These are phyloP conservation scores for Leptinotarsa defecta DNA, from an alignment of 1,140 invertebrate species.

Conservation along the genomic window DNA sequence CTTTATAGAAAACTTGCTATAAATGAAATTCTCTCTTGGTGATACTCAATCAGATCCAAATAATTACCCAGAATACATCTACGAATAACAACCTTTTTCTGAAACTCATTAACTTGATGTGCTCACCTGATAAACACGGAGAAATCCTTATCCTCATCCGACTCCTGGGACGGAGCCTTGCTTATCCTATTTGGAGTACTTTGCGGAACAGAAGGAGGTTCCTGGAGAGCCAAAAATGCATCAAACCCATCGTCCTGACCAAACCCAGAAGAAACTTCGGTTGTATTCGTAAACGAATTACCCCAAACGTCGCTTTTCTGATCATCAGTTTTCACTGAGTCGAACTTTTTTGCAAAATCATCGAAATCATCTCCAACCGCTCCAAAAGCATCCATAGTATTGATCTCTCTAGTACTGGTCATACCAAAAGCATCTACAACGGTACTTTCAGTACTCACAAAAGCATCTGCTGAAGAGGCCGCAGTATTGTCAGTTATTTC, in stretches of 20 bases:
- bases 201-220: conserved; percentile 67
- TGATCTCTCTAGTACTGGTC: background rate
- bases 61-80: too few species aligned
- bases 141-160: conserved; percentile 76
- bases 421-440: conserved; percentile 2
- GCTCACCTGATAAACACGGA: conserved; percentile 77
- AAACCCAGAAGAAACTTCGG: conserved; percentile 41
- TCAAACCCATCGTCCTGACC: conserved; percentile 74
- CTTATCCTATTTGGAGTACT: conserved; percentile 62
- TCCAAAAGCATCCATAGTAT: conserved; percentile 6
- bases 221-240: conserved; percentile 79
- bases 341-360: conserved; percentile 86
- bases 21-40: too few species aligned
- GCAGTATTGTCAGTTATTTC: too few species aligned
- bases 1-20: too few species aligned
- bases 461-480: too few species aligned
- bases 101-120: background rate
- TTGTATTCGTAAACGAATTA: conserved; percentile 52
- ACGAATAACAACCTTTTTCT: background rate
- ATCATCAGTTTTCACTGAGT: conserved; percentile 66
- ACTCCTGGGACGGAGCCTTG: conserved; percentile 73
- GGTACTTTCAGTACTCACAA: background rate
- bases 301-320: conserved; percentile 56
- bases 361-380: conserved; percentile 69
- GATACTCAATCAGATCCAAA: too few species aligned